Evolutionary conservation across 2,113 vertebrate genomes (phyloP).

Genomic region (Numida meleagris): DNA sequence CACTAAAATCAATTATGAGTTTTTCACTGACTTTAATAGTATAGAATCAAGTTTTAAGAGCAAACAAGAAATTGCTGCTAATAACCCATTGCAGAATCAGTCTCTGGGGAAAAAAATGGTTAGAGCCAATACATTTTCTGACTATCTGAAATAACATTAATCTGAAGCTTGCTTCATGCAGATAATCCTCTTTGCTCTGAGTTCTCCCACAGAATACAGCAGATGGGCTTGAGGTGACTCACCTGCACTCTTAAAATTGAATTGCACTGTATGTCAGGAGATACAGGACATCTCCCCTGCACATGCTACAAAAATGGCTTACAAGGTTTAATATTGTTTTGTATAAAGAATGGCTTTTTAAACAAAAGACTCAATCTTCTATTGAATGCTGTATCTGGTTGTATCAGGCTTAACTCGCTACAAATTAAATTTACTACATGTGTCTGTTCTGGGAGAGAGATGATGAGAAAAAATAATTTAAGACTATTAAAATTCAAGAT

Average conservation of each 20-base stretch:
- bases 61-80: background rate
- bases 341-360: background rate
- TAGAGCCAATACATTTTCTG: slow-evolving; percentile 15
- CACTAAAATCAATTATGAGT: background rate
- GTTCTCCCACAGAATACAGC: slow-evolving; percentile 8
- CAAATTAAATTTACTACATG: background rate
- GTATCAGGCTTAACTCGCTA: background rate
- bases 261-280: background rate
- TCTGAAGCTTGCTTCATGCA: slow-evolving; percentile 22
- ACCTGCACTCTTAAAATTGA: slow-evolving; percentile 8
- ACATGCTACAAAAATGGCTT: background rate
- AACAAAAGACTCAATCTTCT: background rate
- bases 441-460: background rate
- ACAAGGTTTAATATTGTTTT: background rate
- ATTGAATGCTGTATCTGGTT: background rate
- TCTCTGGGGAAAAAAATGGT: background rate
- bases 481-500: background rate
- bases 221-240: slow-evolving; percentile 43
- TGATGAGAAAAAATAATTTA: background rate
- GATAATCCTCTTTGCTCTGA: slow-evolving; percentile 51
- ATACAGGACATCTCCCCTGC: background rate
- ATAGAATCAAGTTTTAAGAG: background rate
- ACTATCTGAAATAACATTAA: slow-evolving; percentile 40
- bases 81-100: background rate
- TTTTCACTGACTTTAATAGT: background rate